Percentiles rank a stretch among this genome's conserved stretches.
Conservation (phyloP, 2,797 vertebrate genomes). For the Lagodon rhomboides region DNA sequence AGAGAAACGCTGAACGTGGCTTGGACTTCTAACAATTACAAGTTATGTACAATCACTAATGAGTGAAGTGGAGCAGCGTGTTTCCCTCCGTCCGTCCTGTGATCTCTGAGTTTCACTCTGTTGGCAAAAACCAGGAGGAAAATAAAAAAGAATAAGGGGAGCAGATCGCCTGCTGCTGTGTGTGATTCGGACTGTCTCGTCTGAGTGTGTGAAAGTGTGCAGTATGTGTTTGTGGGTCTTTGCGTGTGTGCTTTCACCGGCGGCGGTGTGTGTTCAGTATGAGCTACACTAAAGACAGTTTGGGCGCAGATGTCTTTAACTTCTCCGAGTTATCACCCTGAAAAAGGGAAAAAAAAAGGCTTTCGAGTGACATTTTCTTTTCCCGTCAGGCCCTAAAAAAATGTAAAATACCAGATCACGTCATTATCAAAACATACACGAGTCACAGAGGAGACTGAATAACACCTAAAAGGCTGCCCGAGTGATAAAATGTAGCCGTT, state of each 20-base stretch:
- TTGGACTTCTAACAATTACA: slow-evolving; percentile 43
- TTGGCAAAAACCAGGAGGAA: background rate
- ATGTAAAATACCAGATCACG: slow-evolving; percentile 58
- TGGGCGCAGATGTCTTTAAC: slow-evolving; percentile 32
- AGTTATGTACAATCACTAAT: slow-evolving; percentile 64
- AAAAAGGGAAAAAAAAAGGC: background rate
- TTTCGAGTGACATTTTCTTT: background rate
- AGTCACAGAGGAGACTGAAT: slow-evolving; percentile 69
- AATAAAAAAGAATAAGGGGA: background rate
- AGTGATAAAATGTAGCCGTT: slow-evolving; percentile 54
- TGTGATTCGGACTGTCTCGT: slow-evolving; percentile 42
- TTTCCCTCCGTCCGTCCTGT: background rate
- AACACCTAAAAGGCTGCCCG: slow-evolving; percentile 67
- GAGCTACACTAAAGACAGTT: slow-evolving; percentile 50
- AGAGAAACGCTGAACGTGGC: slow-evolving; percentile 42
- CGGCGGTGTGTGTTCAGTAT: slow-evolving; percentile 52
- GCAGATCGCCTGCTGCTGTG: slow-evolving; percentile 11
- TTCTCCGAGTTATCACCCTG: slow-evolving; percentile 18
- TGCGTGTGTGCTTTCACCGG: slow-evolving; percentile 73
- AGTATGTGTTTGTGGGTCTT: slow-evolving; percentile 60
- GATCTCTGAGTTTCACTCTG: slow-evolving; percentile 2
- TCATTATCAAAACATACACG: slow-evolving; percentile 67
- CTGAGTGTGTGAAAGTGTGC: slow-evolving; percentile 69
- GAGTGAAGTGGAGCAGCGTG: slow-evolving; percentile 43
- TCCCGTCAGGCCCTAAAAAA: slow-evolving; percentile 24